Evolutionary conservation across 2,888 invertebrate species (phyloP).

Genomic region (Diloba caeruleocephala): DNA sequence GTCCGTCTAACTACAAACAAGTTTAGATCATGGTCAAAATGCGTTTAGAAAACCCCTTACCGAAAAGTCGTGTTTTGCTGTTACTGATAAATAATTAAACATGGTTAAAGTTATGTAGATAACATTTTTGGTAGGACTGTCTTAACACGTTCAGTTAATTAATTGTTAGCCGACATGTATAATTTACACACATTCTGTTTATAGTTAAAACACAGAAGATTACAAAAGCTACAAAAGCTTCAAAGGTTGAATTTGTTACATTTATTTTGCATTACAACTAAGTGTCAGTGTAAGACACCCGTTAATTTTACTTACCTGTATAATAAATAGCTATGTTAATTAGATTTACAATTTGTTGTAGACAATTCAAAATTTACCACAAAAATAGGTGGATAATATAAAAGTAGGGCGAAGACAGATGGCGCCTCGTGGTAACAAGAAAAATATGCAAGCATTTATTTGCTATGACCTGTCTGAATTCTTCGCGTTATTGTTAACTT

Average conservation of each 20-base stretch:
- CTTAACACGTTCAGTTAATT: no score
- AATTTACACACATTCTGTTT: slow-evolving; percentile 35
- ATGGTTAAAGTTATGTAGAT: no score
- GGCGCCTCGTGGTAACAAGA: slow-evolving; percentile 35
- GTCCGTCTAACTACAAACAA: no score
- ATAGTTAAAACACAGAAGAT: slow-evolving; percentile 21
- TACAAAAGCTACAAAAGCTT: slow-evolving; percentile 14
- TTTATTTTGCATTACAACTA: no score
- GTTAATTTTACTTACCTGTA: slow-evolving; percentile 25
- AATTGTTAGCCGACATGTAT: no score
- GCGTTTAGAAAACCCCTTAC: no score
- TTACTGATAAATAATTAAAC: no score
- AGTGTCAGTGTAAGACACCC: slow-evolving; percentile 15
- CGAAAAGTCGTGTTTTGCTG: no score
- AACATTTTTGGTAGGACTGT: no score
- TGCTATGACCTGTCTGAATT: slow-evolving; percentile 45
- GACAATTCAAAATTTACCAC: slow-evolving; percentile 41
- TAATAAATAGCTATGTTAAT: slow-evolving; percentile 41
- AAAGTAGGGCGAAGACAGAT: slow-evolving; percentile 49
- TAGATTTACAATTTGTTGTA: slow-evolving; percentile 52
- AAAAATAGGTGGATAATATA: slow-evolving; percentile 50
- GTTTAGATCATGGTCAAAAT: no score
- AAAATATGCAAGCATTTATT: slow-evolving; percentile 50
- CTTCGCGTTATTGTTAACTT: slow-evolving; percentile 33
- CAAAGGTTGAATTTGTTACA: not conserved